Conservation (phyloP, 2,113 vertebrate genomes). For the Puntigrus tetrazona region DNA sequence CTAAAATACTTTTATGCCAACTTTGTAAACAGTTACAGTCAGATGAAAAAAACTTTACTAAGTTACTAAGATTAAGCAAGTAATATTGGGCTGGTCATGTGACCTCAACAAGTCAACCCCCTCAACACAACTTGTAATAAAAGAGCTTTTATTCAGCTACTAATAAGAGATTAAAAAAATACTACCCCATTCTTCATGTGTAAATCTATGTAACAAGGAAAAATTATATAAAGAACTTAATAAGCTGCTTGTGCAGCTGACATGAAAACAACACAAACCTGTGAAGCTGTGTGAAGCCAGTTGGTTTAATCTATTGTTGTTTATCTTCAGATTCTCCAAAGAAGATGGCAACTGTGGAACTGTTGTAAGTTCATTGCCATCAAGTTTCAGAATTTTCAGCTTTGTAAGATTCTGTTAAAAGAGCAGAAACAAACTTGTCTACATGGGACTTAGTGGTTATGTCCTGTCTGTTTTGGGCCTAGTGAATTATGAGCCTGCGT, state of each 20-base stretch:
- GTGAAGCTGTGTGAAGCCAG: conserved; percentile 69
- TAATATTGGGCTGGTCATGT: not conserved
- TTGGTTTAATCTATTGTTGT: conserved; percentile 70
- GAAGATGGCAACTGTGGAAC: conserved; percentile 74
- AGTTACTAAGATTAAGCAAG: not conserved
- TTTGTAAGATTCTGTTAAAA: conserved; percentile 65
- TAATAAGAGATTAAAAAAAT: not conserved
- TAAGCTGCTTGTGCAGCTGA: conserved; percentile 8
- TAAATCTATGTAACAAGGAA: not conserved
- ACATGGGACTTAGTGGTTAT: not conserved
- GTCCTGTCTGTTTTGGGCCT: not conserved
- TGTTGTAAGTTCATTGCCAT: conserved; percentile 71
- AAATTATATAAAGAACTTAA: not conserved
- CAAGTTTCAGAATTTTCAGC: conserved; percentile 76
- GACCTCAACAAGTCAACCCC: not conserved
- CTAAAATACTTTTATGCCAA: too few relatives aligned
- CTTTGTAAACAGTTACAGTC: too few relatives aligned
- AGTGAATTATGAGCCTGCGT: conserved; percentile 17
- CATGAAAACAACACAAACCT: conserved; percentile 62
- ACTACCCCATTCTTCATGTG: not conserved
- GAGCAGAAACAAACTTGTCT: not conserved
- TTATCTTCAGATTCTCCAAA: conserved; percentile 78
- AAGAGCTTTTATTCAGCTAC: not conserved
- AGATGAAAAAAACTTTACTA: too few relatives aligned
- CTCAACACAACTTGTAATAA: not conserved